Conservation (phyloP, 92 coral and sea anemone species). For the Zoanthus gigantus region DNA sequence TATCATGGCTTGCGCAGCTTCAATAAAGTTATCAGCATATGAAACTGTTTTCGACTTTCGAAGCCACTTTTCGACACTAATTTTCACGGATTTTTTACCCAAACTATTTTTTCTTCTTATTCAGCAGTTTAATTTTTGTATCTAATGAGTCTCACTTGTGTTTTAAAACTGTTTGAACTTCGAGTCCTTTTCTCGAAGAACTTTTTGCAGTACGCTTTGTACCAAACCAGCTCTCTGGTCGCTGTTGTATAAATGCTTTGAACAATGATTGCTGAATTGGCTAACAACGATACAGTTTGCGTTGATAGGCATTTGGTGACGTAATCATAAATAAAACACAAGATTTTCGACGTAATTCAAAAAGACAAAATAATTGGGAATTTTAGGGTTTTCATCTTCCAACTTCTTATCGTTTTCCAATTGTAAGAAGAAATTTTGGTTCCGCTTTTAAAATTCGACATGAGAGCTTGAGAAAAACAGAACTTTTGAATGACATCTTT, state of each 20-base stretch:
- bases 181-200: neutral
- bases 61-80: neutral
- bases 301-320: constrained; percentile 25
- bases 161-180: neutral
- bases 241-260: constrained; percentile 17
- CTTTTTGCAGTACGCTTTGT: neutral
- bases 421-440: neutral
- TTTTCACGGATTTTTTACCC: neutral
- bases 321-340: constrained; percentile 37
- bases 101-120: neutral
- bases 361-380: neutral
- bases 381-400: neutral
- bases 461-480: neutral
- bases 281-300: constrained; percentile 8
- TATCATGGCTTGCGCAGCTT: neutral
- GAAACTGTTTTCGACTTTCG: neutral
- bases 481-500: neutral
- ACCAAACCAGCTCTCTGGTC: neutral
- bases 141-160: neutral
- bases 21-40: neutral
- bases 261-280: neutral
- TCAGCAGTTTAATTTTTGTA: neutral
- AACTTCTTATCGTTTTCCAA: neutral
- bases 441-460: neutral
- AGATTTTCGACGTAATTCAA: neutral